Evolutionary conservation across 2,113 vertebrate genomes (phyloP).

Genomic region (Picathartes gymnocephalus): DNA sequence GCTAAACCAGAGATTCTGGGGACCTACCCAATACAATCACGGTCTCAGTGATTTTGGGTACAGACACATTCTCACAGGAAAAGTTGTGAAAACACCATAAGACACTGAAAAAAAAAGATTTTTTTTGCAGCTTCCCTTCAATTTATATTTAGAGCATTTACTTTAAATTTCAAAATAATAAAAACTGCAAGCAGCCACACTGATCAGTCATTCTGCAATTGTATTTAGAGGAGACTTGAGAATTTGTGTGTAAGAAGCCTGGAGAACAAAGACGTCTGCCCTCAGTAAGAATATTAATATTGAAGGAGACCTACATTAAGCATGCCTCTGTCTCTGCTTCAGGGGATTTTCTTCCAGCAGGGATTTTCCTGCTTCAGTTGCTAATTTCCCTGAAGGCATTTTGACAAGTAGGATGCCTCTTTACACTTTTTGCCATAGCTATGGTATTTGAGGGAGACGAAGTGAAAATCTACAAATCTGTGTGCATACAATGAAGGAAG

Average conservation of each 20-base stretch:
- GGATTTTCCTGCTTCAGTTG: slow-evolving; percentile 40
- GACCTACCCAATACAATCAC: not conserved
- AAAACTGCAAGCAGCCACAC: not conserved
- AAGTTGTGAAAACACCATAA: not conserved
- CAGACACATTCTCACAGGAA: not conserved
- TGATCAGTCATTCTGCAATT: not conserved
- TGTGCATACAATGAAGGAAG: rapidly evolving
- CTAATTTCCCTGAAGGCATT: not conserved
- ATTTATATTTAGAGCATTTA: not conserved
- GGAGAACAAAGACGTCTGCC: slow-evolving; percentile 11
- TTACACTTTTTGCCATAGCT: not conserved
- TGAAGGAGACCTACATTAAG: not conserved
- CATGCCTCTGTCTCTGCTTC: not conserved
- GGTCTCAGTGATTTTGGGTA: not conserved
- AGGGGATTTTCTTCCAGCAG: slow-evolving; percentile 15
- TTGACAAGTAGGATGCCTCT: not conserved
- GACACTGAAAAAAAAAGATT: rapidly evolving
- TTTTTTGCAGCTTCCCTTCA: not conserved
- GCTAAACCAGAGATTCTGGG: not conserved
- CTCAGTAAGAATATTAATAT: slow-evolving; percentile 20
- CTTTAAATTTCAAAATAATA: not conserved
- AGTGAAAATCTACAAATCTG: not conserved
- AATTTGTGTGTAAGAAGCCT: not conserved
- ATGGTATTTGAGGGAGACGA: not conserved
- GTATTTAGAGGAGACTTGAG: not conserved